phyloP scores from a whole-genome alignment of 1,140 invertebrate species.

The Drosophila baimaii region DNA sequence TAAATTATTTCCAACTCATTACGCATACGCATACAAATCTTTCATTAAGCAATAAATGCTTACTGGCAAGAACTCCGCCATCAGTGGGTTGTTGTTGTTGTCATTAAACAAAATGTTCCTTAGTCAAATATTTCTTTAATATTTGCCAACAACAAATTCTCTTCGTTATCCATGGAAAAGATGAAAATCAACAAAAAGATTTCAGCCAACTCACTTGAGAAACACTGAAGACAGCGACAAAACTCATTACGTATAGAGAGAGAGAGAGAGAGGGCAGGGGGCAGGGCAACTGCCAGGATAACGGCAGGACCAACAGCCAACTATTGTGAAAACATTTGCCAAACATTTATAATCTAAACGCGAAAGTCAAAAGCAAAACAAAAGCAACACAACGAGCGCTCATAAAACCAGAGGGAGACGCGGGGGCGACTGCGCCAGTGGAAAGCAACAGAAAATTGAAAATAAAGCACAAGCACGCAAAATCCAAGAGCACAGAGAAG shows the following conservation, averaged over 20 bases:
- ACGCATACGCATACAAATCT: slow-evolving; percentile 42
- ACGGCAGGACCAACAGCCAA: slow-evolving; percentile 40
- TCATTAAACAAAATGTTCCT: slow-evolving; percentile 33
- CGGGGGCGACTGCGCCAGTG: slow-evolving; percentile 10
- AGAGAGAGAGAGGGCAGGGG: background rate
- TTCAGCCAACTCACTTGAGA: slow-evolving; percentile 43
- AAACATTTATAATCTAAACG: slow-evolving; percentile 75
- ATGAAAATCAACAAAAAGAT: slow-evolving; percentile 26
- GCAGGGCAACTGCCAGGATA: background rate
- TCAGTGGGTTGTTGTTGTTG: slow-evolving; percentile 25
- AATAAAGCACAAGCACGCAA: slow-evolving; percentile 34
- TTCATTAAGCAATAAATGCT: slow-evolving; percentile 47
- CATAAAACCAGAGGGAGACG: slow-evolving; percentile 38
- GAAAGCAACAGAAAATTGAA: slow-evolving; percentile 56
- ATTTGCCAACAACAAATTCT: slow-evolving; percentile 27
- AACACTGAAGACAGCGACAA: slow-evolving; percentile 34
- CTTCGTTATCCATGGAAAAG: background rate
- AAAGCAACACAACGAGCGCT: slow-evolving; percentile 56
- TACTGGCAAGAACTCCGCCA: slow-evolving; percentile 3
- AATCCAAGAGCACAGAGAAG: slow-evolving; percentile 24
- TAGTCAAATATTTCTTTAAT: slow-evolving; percentile 28
- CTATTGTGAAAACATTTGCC: slow-evolving; percentile 71
- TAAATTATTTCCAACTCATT: slow-evolving; percentile 54
- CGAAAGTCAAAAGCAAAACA: slow-evolving; percentile 72
- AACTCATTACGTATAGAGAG: slow-evolving; percentile 54